These are phyloP conservation scores for Acyrthosiphon pisum DNA, from an alignment of 1,140 invertebrate species.

Conservation along the genomic window DNA sequence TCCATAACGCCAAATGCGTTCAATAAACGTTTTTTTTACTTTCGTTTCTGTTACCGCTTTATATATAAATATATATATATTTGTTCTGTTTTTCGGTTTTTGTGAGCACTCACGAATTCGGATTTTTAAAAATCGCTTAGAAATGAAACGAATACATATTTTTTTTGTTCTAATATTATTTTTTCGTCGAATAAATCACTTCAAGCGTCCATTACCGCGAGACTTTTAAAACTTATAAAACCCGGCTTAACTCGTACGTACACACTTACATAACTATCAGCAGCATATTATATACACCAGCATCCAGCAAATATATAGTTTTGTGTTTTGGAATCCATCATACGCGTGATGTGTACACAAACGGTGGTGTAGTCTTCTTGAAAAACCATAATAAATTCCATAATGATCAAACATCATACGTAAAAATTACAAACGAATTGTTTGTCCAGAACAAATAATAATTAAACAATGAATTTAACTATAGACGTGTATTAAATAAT, in stretches of 20 bases:
- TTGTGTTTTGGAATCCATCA: slow-evolving; percentile 27
- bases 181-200: not conserved
- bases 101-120: not conserved
- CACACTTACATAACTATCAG: not conserved
- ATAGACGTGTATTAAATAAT: not conserved
- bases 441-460: not conserved
- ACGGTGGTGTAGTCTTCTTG: not conserved
- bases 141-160: slow-evolving; percentile 22
- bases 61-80: slow-evolving; percentile 18
- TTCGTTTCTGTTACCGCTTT: not conserved
- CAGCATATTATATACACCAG: not conserved
- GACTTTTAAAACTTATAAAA: slow-evolving; percentile 9
- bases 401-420: not conserved
- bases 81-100: not conserved
- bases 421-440: not conserved
- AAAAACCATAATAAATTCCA: slow-evolving; percentile 10
- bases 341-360: not conserved
- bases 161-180: not conserved
- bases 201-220: not conserved
- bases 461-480: not conserved
- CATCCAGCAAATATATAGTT: not conserved
- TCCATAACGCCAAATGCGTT: slow-evolving; percentile 31
- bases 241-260: not conserved
- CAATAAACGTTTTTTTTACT: slow-evolving; percentile 29
- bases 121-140: not conserved